Base-by-base conservation (phyloP, 2,113 vertebrate species). In the Butorides virescens region DNA sequence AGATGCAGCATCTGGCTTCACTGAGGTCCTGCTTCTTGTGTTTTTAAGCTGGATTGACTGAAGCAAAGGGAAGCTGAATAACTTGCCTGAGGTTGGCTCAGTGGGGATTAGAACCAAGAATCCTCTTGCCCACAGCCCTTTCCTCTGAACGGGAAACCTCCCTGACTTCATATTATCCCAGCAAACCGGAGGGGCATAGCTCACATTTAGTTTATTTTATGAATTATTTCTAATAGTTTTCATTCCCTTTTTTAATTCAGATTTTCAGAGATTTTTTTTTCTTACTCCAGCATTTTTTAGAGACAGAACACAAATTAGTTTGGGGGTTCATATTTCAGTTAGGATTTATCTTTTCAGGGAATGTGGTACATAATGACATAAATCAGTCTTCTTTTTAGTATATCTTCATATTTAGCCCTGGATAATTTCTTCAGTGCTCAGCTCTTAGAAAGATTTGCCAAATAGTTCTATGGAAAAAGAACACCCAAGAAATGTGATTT, bases 1-100 rank as follows among this genome's bases (percentile, higher is more conserved):
- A 39, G 55, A 80, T 85, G 77, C 70, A 72, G 72, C 56, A 79
- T 87, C 55, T 95, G 86, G 36, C 68, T 91, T 90, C 58, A 83
- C 39, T 52, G 39, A 91, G 26, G 37, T 93, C 93, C 55, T 74
- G 29, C 49, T 91, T 96, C 96, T 92, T 91, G 29, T 14, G 5
- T 90, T 96, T 96, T 97, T 87, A 92, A 91, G 37, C 25, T 95
- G 73, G 53, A 68, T 88, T 96, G 74, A 36, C 52, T 94, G 65
- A 95, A 87, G 82, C 63, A 39, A 91, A 93, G 46, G 62, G 65
- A 87, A 84, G 39, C 55, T 93, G 86, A 95, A 66, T 75, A 47
- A 76, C 25, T 90, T 91, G 44, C 30, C 56, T 91, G 53, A 73
- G 70, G 52, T 85, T 91, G 52, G 34, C 71, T 92, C 80, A 71